Conservation (phyloP, 2,888 invertebrate species). For the Lasioglossum malachurum region DNA sequence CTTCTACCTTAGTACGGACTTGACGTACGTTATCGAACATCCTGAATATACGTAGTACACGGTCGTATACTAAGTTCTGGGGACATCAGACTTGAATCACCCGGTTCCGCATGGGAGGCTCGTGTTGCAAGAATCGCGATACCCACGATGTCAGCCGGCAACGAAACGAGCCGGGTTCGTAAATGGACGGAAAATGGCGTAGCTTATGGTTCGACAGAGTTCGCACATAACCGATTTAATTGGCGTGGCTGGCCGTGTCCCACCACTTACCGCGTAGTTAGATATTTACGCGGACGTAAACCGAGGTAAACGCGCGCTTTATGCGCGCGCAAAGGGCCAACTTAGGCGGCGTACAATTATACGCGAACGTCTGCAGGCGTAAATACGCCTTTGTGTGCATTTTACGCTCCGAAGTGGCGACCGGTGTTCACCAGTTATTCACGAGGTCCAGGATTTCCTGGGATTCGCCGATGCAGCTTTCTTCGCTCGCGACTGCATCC, state of each 20-base stretch:
- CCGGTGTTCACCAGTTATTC: conserved; percentile 33
- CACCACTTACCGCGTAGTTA: conserved; percentile 35
- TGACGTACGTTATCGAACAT: neutral
- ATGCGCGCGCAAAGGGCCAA: conserved; percentile 11
- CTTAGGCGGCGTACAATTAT: conserved; percentile 36
- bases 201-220: conserved; percentile 23
- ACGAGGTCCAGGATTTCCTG: conserved; percentile 18
- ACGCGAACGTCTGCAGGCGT: conserved; percentile 29
- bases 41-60: neutral
- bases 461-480: neutral
- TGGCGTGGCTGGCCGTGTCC: conserved; percentile 31
- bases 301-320: conserved; percentile 36
- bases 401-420: conserved; percentile 21
- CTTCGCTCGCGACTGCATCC: neutral
- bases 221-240: conserved; percentile 57
- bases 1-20: neutral
- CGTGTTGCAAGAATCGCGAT: conserved; percentile 1
- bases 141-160: neutral
- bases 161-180: neutral
- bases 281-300: conserved; percentile 52
- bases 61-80: neutral
- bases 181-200: conserved; percentile 1
- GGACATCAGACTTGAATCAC: neutral
- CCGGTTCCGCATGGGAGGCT: neutral
- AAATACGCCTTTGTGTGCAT: conserved; percentile 32